Evolutionary conservation across 2,797 vertebrate species (phyloP), one percentile per base, ranked within the genome.

Genomic region (Pseudomugil tenellus): DNA sequence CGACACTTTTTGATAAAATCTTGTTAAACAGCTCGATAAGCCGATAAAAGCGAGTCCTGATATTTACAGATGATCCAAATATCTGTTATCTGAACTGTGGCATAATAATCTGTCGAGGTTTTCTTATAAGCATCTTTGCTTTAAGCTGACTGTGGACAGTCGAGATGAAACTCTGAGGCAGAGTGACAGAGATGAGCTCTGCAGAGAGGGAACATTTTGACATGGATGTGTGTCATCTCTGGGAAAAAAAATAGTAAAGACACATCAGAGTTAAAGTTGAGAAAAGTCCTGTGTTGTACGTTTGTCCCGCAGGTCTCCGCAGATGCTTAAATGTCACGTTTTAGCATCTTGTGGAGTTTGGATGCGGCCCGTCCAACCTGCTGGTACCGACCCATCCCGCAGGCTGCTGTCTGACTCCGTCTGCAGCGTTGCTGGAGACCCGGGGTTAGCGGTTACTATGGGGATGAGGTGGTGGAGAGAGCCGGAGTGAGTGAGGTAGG

Each of bases 391-490:
- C 53, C 55, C 66, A 35, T 72, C 69, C 72, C 61, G 43, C 55
- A 29, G 70, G 59, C 74, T 62, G n/a, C 66, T 19, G 29, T 58
- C 62, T 73, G 49, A 31, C 21, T 60, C 31, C 52, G 37, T 37
- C 43, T 6, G 6, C 26, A 19, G 68, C 67, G 78, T 73, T 79
- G 43, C 70, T 68, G 75, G 73, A 89, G 85, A 86, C 76, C 67
- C 72, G 28, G 71, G 76, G 74, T 80, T 62, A 37, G 80, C 78
- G 88, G 93, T 94, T 93, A 93, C 92, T 93, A 94, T 93, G 92
- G 93, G 91, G 87, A 93, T 93, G 76, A 85, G 77, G 58, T 61
- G 75, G 56, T 67, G 71, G 75, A 70, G 73, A 29, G 82, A 85
- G 81, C 5, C 1, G 5, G 74, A 70, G 82, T 17, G 80, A 75